These are phyloP conservation scores for Anarrhichthys ocellatus DNA, from an alignment of 2,113 vertebrate species.

Conservation along the genomic window DNA sequence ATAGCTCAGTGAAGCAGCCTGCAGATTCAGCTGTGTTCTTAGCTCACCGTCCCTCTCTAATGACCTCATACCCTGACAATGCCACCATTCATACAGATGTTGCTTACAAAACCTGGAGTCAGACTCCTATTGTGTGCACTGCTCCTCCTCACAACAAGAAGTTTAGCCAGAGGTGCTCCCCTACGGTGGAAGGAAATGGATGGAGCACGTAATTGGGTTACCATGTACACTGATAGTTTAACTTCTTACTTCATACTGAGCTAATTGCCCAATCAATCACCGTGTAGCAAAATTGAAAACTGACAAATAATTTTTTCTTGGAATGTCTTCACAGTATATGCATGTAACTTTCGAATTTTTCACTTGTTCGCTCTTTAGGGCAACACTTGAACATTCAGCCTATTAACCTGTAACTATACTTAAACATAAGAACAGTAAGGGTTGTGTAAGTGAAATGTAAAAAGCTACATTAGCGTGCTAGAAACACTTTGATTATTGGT, in stretches of 20 bases:
- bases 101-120: slow-evolving; percentile 93
- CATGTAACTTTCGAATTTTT: slow-evolving; percentile 6
- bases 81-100: slow-evolving; percentile 95
- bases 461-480: slow-evolving; percentile 40
- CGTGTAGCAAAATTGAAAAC: slow-evolving; percentile 25
- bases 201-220: slow-evolving; percentile 56
- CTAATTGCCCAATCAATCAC: slow-evolving; percentile 64
- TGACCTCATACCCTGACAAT: slow-evolving; percentile 98
- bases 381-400: slow-evolving; percentile 31
- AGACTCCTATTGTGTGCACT: slow-evolving; percentile 86
- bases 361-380: not conserved
- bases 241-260: slow-evolving; percentile 58
- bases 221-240: slow-evolving; percentile 58
- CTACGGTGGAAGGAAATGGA: slow-evolving; percentile 51
- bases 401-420: slow-evolving; percentile 20
- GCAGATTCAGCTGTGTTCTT: slow-evolving; percentile 94
- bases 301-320: slow-evolving; percentile 48
- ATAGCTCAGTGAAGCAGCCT: slow-evolving; percentile 67
- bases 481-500: slow-evolving; percentile 76
- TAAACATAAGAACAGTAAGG: slow-evolving; percentile 36
- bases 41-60: slow-evolving; percentile 91
- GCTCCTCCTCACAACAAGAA: slow-evolving; percentile 74
- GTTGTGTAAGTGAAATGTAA: slow-evolving; percentile 54
- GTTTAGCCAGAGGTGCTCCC: slow-evolving; percentile 64
- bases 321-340: slow-evolving; percentile 25